Conservation (phyloP, 2,113 vertebrate species). For the Cettia cetti region DNA sequence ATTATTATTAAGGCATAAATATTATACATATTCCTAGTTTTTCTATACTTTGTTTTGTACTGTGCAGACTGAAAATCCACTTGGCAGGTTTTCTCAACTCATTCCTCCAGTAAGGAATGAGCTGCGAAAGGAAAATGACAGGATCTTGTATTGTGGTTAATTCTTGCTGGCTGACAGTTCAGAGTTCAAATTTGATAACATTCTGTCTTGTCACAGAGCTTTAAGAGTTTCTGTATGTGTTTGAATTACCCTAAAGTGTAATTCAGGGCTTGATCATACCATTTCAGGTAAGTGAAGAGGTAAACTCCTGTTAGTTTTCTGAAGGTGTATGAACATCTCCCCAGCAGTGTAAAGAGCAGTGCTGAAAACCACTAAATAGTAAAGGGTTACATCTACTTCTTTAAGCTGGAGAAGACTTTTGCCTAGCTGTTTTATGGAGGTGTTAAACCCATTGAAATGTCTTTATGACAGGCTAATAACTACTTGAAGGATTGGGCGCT, state of each 20-base stretch:
- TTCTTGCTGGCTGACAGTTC: background rate
- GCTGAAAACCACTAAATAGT: background rate
- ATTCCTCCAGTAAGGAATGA: background rate
- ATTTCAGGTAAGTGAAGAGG: background rate
- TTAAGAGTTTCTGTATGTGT: background rate
- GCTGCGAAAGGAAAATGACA: background rate
- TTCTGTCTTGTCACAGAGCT: background rate
- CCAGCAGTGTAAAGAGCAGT: background rate
- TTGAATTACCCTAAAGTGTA: background rate
- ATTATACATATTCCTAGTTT: background rate
- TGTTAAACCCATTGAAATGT: background rate
- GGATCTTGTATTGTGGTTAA: background rate
- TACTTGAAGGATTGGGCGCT: background rate
- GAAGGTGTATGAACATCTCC: background rate
- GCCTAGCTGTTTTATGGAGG: background rate
- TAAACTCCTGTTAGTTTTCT: background rate
- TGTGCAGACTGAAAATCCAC: background rate
- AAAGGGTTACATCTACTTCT: background rate
- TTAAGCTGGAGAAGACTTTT: background rate
- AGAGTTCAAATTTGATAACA: background rate
- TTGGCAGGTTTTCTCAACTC: background rate
- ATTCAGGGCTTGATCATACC: background rate
- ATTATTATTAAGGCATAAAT: background rate
- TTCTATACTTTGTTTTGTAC: background rate
- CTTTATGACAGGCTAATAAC: background rate